Evolutionary conservation across 2,113 vertebrate species (phyloP).

Genomic region (Albula goreensis): DNA sequence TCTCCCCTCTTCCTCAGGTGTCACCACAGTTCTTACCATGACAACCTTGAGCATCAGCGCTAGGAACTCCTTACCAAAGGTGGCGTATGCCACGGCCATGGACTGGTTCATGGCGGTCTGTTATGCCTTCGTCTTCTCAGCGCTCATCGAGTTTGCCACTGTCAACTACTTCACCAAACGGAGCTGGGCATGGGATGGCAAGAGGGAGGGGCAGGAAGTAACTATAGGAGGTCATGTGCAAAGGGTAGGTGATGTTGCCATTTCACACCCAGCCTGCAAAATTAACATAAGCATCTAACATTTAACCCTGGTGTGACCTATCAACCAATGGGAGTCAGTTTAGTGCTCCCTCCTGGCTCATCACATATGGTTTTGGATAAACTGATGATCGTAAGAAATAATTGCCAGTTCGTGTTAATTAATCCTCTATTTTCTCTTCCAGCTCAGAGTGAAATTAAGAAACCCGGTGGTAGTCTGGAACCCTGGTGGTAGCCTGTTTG

Average conservation of each 20-base stretch:
- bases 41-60: slow-evolving; percentile 98
- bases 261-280: background rate
- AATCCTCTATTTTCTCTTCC: background rate
- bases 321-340: background rate
- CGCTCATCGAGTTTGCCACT: slow-evolving; percentile 97
- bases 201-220: slow-evolving; percentile 90
- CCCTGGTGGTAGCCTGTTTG: slow-evolving; percentile 21
- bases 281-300: background rate
- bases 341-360: background rate
- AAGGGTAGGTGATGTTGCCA: slow-evolving; percentile 79
- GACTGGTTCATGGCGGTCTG: slow-evolving; percentile 99
- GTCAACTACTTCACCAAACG: slow-evolving; percentile 99
- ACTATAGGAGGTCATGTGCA: no score
- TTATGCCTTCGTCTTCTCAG: slow-evolving; percentile 99
- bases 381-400: background rate
- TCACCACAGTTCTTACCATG: slow-evolving; percentile 98
- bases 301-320: background rate
- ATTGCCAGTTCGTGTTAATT: background rate
- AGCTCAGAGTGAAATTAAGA: background rate
- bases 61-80: slow-evolving; percentile 97
- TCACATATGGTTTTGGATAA: background rate
- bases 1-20: slow-evolving; percentile 73
- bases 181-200: slow-evolving; percentile 99
- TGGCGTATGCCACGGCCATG: slow-evolving; percentile 98
- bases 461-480: slow-evolving; percentile 8